phyloP scores from a whole-genome alignment of 92 coral and sea anemone genomes.

The Zoanthus sansibaricus region DNA sequence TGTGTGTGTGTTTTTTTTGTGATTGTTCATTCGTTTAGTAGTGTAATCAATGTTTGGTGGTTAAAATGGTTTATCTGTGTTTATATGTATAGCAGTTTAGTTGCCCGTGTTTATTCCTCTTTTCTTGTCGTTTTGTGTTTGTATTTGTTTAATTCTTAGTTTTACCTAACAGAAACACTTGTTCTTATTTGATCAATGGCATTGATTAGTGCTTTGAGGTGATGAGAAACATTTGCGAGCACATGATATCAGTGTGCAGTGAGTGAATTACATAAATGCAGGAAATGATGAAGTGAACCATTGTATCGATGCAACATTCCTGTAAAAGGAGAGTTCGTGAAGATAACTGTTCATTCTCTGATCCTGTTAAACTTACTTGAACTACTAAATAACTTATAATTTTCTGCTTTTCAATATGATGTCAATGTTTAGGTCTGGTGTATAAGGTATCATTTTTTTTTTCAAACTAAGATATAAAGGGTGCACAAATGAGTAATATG shows the following conservation, averaged over 20 bases:
- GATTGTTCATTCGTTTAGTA: not conserved
- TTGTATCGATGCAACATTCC: constrained; percentile 1
- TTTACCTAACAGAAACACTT: constrained; percentile 73
- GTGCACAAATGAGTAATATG: too few relatives aligned
- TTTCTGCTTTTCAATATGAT: too few relatives aligned
- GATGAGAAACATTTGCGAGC: constrained; percentile 78
- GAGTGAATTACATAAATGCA: constrained; percentile 27
- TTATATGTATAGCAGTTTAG: not conserved
- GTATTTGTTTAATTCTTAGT: not conserved
- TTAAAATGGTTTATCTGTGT: constrained; percentile 26
- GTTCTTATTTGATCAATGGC: constrained; percentile 88
- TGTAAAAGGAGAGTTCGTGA: constrained; percentile 12
- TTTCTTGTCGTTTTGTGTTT: too few relatives aligned
- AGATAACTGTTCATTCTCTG: constrained; percentile 51
- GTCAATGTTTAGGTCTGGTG: too few relatives aligned
- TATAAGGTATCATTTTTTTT: too few relatives aligned
- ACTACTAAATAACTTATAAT: too few relatives aligned
- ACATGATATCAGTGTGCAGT: constrained; percentile 61
- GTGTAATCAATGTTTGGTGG: not conserved
- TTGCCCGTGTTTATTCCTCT: too few relatives aligned
- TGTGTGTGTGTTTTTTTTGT: not conserved
- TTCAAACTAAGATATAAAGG: too few relatives aligned
- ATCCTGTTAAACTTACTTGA: constrained; percentile 25
- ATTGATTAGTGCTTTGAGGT: constrained; percentile 64
- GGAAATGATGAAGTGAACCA: constrained; percentile 63